These are phyloP conservation scores for Periplaneta americana DNA, from an alignment of 1,140 invertebrate species.

Conservation along the genomic window DNA sequence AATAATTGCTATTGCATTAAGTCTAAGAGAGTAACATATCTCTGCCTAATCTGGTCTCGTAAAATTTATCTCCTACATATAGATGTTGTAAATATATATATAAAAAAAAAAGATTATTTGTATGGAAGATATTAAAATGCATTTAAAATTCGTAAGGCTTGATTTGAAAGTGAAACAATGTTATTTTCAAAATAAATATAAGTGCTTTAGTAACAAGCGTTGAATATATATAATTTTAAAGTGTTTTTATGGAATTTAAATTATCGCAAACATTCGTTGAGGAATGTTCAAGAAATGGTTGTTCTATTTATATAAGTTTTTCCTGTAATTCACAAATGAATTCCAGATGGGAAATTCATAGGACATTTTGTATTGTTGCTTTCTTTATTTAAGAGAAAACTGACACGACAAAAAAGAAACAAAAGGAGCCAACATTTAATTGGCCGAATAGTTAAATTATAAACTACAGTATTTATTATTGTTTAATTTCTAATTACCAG, in stretches of 20 bases:
- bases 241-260: neutral
- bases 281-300: neutral
- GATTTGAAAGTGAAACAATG: neutral
- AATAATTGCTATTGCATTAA: no score
- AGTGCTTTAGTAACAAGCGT: neutral
- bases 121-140: neutral
- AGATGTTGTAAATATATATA: neutral
- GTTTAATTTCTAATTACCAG: neutral
- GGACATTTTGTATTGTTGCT: neutral
- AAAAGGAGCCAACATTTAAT: neutral
- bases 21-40: no score
- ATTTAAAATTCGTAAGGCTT: neutral
- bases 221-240: neutral
- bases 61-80: neutral
- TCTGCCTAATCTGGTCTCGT: no score
- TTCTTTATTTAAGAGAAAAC: neutral
- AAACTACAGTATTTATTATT: neutral
- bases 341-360: neutral
- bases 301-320: neutral
- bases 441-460: neutral
- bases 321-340: neutral
- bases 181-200: neutral
- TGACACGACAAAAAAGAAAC: neutral
- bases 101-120: neutral
- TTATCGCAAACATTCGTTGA: neutral